Base-by-base conservation (phyloP, 2,113 vertebrate species). In the Oxyruncus cristatus region DNA sequence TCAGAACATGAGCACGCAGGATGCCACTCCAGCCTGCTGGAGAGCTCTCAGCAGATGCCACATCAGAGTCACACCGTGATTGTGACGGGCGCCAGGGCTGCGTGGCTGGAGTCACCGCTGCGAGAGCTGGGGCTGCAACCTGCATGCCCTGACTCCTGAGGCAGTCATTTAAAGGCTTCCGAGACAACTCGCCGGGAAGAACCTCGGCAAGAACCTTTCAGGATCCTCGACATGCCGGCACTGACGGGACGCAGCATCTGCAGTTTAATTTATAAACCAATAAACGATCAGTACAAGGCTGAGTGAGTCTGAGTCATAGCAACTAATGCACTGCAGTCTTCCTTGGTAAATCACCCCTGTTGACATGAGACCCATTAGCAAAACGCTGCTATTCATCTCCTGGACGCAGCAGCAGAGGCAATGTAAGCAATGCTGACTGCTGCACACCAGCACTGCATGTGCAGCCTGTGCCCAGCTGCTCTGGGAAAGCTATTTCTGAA, bases 321-420 rank as follows among this genome's bases (percentile, higher is more conserved):
- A 83, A 85, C 94, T 95, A 96, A 96, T 92, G 94, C 85, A 88
- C 94, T 83, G 88, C 93, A 67, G 93, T 20, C 81, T 67, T 56
- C 72, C 59, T 42, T 33, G 71, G 78, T 91, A 95, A 94, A 96
- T 95, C 87, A 91, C 67, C 91, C 81, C 81, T 92, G 92, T 32
- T 90, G 88, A 88, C 88, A 93, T 21, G 93, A 95, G 93, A 83
- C 46, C 89, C 93, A 94, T 96, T 94, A 95, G 92, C 72, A 73
- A 83, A 96, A 88, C 1, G 68, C 75, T 93, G 92, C 77, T 96
- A 61, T 83, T 80, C 78, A 79, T 95, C 88, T 85, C 50, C 85
- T 10, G 74, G 81, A 88, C 78, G 79, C 82, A 53, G 53, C 3
- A 2, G 90, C 87, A 92, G 81, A 88, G 74, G 85, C 58, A 62